Percentiles rank a stretch among this genome's conserved stretches.
These are phyloP conservation scores for Pollenia angustigena DNA, from an alignment of 2,888 invertebrate genomes.

Conservation along the genomic window DNA sequence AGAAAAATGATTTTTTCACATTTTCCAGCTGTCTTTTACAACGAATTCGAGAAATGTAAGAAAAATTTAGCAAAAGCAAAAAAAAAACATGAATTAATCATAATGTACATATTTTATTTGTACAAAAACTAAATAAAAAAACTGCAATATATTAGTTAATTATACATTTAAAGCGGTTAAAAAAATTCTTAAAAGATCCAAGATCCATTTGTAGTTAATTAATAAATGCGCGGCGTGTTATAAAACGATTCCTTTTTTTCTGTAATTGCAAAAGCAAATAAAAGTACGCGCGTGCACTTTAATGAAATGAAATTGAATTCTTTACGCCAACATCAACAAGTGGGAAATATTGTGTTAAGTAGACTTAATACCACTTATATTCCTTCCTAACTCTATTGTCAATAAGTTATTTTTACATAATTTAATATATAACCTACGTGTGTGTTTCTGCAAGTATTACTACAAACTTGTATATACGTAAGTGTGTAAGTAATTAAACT, in stretches of 20 bases:
- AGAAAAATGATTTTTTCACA: too few relatives aligned
- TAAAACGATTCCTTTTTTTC: neutral
- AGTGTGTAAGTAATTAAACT: constrained; percentile 27
- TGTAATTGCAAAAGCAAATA: constrained; percentile 27
- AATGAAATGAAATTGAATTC: constrained; percentile 47
- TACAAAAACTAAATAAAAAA: neutral
- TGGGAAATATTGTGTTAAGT: neutral
- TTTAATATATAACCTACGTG: too few relatives aligned
- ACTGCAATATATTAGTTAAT: neutral
- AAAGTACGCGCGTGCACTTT: constrained; percentile 53
- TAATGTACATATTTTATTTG: neutral
- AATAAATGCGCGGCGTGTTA: neutral
- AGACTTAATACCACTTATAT: neutral
- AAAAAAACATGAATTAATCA: too few relatives aligned
- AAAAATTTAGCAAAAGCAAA: too few relatives aligned
- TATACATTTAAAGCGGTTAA: neutral
- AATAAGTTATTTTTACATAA: too few relatives aligned
- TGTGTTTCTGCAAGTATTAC: too few relatives aligned
- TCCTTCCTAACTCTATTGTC: constrained; percentile 27
- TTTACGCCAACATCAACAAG: constrained; percentile 3
- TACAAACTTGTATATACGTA: neutral
- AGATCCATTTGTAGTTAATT: too few relatives aligned
- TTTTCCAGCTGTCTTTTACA: too few relatives aligned
- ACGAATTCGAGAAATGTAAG: too few relatives aligned
- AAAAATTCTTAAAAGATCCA: neutral